Percentiles rank a stretch among this genome's conserved stretches.
These are phyloP conservation scores for Zaprionus taronus DNA, from an alignment of 1,140 invertebrate genomes.

Conservation along the genomic window DNA sequence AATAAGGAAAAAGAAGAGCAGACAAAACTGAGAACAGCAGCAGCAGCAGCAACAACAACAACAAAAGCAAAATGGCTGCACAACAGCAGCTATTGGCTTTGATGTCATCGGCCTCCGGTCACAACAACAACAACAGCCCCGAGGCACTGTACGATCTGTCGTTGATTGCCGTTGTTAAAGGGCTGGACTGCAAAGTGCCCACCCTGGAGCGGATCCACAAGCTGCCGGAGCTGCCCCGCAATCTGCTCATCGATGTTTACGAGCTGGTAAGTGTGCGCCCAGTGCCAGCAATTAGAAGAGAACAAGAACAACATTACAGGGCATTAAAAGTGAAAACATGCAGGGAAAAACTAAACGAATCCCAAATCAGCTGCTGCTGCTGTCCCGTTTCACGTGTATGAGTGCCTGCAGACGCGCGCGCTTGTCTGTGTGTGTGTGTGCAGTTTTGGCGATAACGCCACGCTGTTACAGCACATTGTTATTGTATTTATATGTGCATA, in stretches of 20 bases:
- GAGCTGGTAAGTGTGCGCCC: slow-evolving; percentile 61
- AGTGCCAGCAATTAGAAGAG: background rate
- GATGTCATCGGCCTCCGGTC: slow-evolving; percentile 43
- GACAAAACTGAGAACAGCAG: background rate
- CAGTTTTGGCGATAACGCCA: slow-evolving; percentile 6
- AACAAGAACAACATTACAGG: background rate
- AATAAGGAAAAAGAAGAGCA: slow-evolving; percentile 7
- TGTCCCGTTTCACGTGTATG: background rate
- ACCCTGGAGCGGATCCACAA: slow-evolving; percentile 66
- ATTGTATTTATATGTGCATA: background rate
- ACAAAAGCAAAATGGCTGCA: slow-evolving; percentile 55
- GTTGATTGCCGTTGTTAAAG: slow-evolving; percentile 56
- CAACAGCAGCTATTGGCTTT: slow-evolving; percentile 57
- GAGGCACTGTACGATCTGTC: slow-evolving; percentile 62
- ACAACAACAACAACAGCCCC: slow-evolving; percentile 55
- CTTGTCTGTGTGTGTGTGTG: slow-evolving; percentile 11
- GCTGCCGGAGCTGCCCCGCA: slow-evolving; percentile 71
- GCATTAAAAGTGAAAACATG: slow-evolving; percentile 24
- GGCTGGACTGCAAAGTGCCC: slow-evolving; percentile 64
- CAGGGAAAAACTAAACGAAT: background rate
- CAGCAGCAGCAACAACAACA: slow-evolving; percentile 11
- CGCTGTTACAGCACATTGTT: slow-evolving; percentile 24
- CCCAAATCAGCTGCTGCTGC: slow-evolving; percentile 10
- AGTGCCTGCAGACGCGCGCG: background rate
- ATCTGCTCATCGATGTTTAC: slow-evolving; percentile 78